A percentile compares a stretch with the other conserved stretches of the same genome.
phyloP scores from a whole-genome alignment of 2,113 vertebrate genomes.

The Chauna torquata region DNA sequence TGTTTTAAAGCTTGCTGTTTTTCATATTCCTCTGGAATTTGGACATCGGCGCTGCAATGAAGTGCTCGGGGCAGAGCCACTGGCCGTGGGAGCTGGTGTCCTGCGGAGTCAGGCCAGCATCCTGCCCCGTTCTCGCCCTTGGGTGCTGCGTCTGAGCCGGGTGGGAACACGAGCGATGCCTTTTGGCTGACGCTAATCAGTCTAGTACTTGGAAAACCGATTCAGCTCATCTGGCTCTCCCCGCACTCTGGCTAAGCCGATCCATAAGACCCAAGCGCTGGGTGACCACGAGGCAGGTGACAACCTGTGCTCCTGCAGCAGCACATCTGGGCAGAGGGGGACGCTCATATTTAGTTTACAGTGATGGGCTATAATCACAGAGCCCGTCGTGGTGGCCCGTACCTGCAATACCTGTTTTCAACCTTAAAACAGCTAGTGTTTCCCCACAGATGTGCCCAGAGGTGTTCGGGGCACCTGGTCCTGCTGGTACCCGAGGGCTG shows the following conservation, averaged over 20 bases:
- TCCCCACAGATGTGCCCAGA: accelerated
- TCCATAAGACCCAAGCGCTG: background rate
- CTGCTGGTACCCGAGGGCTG: background rate
- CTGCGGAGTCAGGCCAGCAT: no score
- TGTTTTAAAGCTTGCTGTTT: background rate
- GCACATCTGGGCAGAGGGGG: background rate
- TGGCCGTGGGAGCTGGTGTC: background rate
- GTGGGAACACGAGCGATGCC: no score
- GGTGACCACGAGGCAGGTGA: background rate
- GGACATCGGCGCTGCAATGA: background rate
- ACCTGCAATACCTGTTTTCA: background rate
- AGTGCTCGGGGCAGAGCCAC: no score
- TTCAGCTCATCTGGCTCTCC: accelerated
- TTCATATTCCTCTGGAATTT: background rate
- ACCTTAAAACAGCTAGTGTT: background rate
- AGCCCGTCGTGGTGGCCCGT: background rate
- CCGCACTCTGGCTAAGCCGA: background rate
- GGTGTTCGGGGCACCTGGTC: background rate
- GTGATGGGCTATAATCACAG: background rate
- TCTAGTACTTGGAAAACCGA: background rate
- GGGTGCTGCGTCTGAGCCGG: no score
- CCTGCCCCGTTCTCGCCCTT: background rate
- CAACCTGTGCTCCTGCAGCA: background rate
- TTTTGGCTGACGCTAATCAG: background rate
- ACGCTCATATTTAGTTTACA: background rate